Evolutionary conservation across 2,888 invertebrate species (phyloP), one percentile per base, ranked within the genome.

Genomic region (Galerucella calmariensis): DNA sequence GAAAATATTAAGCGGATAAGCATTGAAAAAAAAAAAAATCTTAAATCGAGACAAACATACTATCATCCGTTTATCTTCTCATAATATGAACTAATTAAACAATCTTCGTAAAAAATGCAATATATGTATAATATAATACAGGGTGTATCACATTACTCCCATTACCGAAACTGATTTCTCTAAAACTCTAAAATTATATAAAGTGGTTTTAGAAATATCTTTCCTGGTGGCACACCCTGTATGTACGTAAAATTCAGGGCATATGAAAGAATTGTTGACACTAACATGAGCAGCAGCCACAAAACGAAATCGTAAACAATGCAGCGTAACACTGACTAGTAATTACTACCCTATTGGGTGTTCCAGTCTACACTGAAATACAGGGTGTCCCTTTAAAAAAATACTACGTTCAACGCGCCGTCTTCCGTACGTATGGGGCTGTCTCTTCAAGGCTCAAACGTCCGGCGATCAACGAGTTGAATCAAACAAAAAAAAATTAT

Each of bases 271-370:
- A 71, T 75, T 72, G 63, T 75, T 77, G 71, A 76, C 68, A 69
- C 53, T 72, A 75, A 71, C 68, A 78, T 81, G 80, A 83, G 82
- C 82, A 83, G 83, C 82, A 82, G 63, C 63, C 44, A 46, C 63
- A 65, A 65, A 46, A 82, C 75, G 77, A 79, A 81, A 80, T 79
- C 80, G 77, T 81, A 80, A 83, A 83, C 81, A 82, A 82, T 83
- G 81, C 82, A 84, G 82, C 81, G 75, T 83, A 83, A 85, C 84
- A 85, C 85, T 85, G 86, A 87, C 87, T 86, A 86, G 86, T 85
- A 86, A 86, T 85, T 83, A 84, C 79, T 79, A 81, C 82, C 83
- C 81, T 77, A 75, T 76, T 79, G 79, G 82, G 84, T 81, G 81
- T 78, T 81, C 84, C 84, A 84, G 85, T 84, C 83, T 83, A 85